A percentile compares a stretch with the other conserved stretches of the same genome.
Evolutionary conservation across 1,140 invertebrate species (phyloP).

Genomic region (Drosophila guanche): DNA sequence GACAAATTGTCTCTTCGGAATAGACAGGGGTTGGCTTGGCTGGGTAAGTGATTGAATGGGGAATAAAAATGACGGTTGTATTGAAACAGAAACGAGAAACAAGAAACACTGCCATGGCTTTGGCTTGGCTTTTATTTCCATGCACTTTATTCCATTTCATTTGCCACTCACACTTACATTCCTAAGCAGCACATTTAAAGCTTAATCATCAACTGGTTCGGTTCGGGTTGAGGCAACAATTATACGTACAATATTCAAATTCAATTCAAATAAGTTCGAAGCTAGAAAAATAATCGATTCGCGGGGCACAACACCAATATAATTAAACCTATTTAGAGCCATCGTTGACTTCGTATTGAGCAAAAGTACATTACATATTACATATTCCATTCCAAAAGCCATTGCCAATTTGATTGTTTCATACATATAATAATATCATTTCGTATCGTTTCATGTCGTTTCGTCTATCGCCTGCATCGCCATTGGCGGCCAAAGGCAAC

Average conservation of each 20-base stretch:
- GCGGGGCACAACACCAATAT: constrained; percentile 63
- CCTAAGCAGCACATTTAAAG: constrained; percentile 79
- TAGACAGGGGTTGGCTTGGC: neutral
- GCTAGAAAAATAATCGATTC: constrained; percentile 62
- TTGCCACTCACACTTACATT: constrained; percentile 52
- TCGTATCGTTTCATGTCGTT: constrained; percentile 27
- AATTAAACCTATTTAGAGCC: constrained; percentile 49
- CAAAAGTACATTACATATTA: constrained; percentile 29
- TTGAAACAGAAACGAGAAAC: constrained; percentile 14
- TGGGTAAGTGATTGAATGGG: neutral
- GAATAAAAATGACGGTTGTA: neutral
- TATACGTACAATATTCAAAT: constrained; percentile 36
- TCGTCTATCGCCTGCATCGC: constrained; percentile 29
- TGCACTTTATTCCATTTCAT: constrained; percentile 71
- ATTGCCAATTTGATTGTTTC: constrained; percentile 47
- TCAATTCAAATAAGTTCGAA: constrained; percentile 50
- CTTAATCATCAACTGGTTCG: constrained; percentile 56
- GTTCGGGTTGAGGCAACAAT: constrained; percentile 42
- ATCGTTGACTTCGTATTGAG: constrained; percentile 59
- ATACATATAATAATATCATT: constrained; percentile 14
- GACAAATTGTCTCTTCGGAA: constrained; percentile 61
- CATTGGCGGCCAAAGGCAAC: constrained; percentile 22
- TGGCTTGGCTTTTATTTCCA: constrained; percentile 55
- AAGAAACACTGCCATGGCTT: constrained; percentile 23
- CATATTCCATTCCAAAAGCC: constrained; percentile 18